These are phyloP conservation scores for Python bivittatus DNA, from an alignment of 2,113 vertebrate species.

Conservation along the genomic window DNA sequence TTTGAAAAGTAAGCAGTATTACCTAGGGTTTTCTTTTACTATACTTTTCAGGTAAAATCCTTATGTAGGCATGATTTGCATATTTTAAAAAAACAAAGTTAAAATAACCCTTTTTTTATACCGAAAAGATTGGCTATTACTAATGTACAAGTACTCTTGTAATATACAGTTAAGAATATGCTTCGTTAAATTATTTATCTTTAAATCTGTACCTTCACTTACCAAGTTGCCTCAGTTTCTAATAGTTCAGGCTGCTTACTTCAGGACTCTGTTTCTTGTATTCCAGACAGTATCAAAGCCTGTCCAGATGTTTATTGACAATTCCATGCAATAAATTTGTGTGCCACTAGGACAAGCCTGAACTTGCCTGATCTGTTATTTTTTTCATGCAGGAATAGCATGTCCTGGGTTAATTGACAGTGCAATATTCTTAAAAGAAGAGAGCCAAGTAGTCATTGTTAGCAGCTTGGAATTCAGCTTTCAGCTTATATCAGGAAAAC, in stretches of 20 bases:
- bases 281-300: neutral
- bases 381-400: neutral
- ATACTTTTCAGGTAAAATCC: constrained; percentile 15
- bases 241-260: constrained; percentile 15
- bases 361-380: constrained; percentile 18
- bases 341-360: constrained; percentile 8
- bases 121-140: neutral
- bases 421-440: neutral
- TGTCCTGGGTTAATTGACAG: neutral
- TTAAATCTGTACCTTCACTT: neutral
- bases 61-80: neutral
- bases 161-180: constrained; percentile 3
- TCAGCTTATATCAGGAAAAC: neutral
- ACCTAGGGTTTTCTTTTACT: neutral
- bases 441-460: neutral
- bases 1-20: constrained; percentile 6
- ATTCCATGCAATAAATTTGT: neutral
- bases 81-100: neutral
- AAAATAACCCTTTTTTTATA: neutral
- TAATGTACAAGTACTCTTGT: neutral
- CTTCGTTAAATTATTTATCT: neutral
- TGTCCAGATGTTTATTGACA: constrained; percentile 16
- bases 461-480: neutral
- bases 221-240: neutral
- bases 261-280: neutral